Evolutionary conservation across 2,888 invertebrate species (phyloP).

Genomic region (Ochlodes sylvanus): DNA sequence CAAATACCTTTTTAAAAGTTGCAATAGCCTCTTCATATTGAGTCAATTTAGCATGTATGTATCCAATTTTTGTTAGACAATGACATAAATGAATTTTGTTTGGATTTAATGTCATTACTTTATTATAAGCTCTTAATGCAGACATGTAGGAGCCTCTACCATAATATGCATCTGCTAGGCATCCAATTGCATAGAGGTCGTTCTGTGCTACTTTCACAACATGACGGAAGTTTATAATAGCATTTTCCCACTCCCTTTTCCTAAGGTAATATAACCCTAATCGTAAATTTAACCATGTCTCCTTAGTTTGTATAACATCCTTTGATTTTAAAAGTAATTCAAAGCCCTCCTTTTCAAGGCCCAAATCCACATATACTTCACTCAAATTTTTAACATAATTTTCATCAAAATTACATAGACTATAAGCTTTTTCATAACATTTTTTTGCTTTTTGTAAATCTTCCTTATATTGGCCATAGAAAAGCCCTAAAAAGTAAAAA

Average conservation of each 20-base stretch:
- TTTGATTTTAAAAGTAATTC: constrained; percentile 82
- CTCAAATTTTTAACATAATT: constrained; percentile 90
- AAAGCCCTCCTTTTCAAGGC: constrained; percentile 88
- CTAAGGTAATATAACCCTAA: constrained; percentile 93
- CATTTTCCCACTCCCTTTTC: constrained; percentile 88
- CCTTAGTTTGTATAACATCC: constrained; percentile 75
- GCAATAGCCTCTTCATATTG: constrained; percentile 89
- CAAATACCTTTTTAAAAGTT: constrained; percentile 83
- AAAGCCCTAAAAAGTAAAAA: constrained; percentile 91
- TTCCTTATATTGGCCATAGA: constrained; percentile 86
- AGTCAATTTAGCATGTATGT: constrained; percentile 89
- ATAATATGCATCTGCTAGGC: constrained; percentile 95
- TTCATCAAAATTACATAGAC: constrained; percentile 87
- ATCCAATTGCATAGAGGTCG: constrained; percentile 93
- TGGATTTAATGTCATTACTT: constrained; percentile 88
- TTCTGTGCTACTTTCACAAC: constrained; percentile 88
- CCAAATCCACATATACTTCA: constrained; percentile 88
- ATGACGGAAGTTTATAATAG: constrained; percentile 90
- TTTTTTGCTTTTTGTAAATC: constrained; percentile 91
- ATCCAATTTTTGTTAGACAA: constrained; percentile 90
- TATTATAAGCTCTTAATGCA: constrained; percentile 94
- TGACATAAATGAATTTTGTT: constrained; percentile 83
- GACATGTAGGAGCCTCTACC: constrained; percentile 95
- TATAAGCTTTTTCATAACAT: constrained; percentile 94
- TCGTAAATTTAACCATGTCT: constrained; percentile 93